A percentile compares a stretch with the other conserved stretches of the same genome.
Conservation (phyloP, 2,113 vertebrate genomes). For the Stomatorhinus ivindoensis region DNA sequence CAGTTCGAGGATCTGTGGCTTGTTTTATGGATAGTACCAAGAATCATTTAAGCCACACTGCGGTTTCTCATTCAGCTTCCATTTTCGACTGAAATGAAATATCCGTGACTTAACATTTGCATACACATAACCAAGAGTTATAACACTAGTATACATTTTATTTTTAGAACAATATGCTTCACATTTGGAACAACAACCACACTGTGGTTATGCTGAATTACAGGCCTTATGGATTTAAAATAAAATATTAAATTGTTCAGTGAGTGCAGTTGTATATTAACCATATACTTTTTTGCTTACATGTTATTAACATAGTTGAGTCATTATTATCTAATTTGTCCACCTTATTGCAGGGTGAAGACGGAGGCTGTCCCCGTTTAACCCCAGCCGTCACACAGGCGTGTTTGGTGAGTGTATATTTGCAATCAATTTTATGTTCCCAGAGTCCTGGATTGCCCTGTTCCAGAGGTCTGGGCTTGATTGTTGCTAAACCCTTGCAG, state of each 20-base stretch:
- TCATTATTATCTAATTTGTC: background rate
- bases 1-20: background rate
- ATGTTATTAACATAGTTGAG: background rate
- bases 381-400: background rate
- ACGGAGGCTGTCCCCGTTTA: background rate
- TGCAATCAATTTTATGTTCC: slow-evolving; percentile 8
- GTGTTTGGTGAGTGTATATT: slow-evolving; percentile 12
- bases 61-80: background rate
- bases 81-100: background rate
- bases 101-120: background rate
- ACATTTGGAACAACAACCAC: background rate
- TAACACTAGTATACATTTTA: background rate
- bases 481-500: background rate
- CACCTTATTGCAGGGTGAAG: slow-evolving; percentile 2
- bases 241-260: background rate
- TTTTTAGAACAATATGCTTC: background rate
- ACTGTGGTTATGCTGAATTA: slow-evolving; percentile 6
- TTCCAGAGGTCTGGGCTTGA: background rate
- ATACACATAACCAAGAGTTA: background rate
- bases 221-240: background rate
- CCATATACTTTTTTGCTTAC: background rate
- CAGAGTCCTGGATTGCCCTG: background rate
- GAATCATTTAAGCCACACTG: background rate
- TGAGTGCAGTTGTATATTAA: background rate
- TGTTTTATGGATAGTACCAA: background rate